Percentiles rank a stretch among this genome's conserved stretches.
phyloP scores from a whole-genome alignment of 2,888 invertebrate species.

The Dasypolia templi region DNA sequence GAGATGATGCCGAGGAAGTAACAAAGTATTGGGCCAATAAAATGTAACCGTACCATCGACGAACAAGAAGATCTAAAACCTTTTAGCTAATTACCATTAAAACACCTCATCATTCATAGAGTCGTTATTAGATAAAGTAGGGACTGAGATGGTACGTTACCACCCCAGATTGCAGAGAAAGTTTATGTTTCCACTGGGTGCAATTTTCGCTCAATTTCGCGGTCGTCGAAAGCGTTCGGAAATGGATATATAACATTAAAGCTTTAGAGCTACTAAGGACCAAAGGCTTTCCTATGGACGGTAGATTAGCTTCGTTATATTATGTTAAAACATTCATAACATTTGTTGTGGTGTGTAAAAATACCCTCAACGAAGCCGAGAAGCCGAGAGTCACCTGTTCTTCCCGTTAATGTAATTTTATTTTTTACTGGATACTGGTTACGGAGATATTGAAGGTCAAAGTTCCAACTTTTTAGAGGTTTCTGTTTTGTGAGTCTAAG shows the following conservation, averaged over 20 bases:
- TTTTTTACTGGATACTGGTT: no score
- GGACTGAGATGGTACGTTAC: constrained; percentile 4
- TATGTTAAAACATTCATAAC: no score
- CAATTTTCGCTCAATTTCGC: constrained; percentile 35
- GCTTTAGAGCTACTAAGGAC: constrained; percentile 2
- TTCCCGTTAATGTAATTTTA: no score
- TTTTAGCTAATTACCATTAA: constrained; percentile 11
- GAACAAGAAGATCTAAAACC: neutral
- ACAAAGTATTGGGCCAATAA: no score
- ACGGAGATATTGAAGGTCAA: no score
- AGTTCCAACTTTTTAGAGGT: no score
- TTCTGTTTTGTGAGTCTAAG: no score
- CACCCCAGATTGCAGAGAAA: constrained; percentile 21
- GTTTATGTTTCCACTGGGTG: constrained; percentile 42
- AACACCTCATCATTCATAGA: constrained; percentile 5
- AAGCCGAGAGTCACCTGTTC: no score
- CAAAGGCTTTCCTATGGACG: neutral
- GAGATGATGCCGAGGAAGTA: neutral
- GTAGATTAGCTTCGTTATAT: neutral
- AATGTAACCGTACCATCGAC: neutral
- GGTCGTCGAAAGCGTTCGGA: neutral
- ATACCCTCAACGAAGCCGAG: no score
- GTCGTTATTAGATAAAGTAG: constrained; percentile 1
- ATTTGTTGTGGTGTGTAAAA: no score
- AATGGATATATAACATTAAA: constrained; percentile 19